phyloP scores from a whole-genome alignment of 2,113 vertebrate genomes.

The Cyrtonyx montezumae region DNA sequence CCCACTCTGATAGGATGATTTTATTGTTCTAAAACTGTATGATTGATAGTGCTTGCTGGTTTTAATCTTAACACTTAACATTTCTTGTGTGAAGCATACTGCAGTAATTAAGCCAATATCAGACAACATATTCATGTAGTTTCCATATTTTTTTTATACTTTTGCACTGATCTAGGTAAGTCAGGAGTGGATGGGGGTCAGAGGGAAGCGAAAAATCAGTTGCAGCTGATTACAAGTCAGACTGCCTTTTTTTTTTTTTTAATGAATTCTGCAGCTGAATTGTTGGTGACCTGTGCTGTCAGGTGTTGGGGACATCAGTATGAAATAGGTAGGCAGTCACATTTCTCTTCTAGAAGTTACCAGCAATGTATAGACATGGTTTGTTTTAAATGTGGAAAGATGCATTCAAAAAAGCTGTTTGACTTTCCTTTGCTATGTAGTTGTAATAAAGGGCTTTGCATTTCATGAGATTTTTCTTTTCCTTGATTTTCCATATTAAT shows the following conservation, averaged over 20 bases:
- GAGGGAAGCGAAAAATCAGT: too few species aligned
- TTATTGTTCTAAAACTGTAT: not conserved
- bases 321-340: not conserved
- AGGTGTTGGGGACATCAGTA: accelerated
- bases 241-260: not conserved
- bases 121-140: not conserved
- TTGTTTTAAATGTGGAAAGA: not conserved
- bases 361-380: not conserved
- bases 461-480: not conserved
- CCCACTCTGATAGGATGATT: not conserved
- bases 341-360: not conserved
- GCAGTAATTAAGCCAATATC: not conserved
- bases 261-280: not conserved
- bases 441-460: not conserved
- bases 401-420: not conserved
- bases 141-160: not conserved
- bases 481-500: not conserved
- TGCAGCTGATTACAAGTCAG: not conserved
- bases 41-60: not conserved
- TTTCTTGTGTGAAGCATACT: not conserved
- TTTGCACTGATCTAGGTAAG: not conserved
- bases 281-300: not conserved
- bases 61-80: not conserved
- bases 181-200: not conserved
- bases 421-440: not conserved